Evolutionary conservation across 2,797 vertebrate species (phyloP).

Genomic region (Melanotaenia parkinsoni): DNA sequence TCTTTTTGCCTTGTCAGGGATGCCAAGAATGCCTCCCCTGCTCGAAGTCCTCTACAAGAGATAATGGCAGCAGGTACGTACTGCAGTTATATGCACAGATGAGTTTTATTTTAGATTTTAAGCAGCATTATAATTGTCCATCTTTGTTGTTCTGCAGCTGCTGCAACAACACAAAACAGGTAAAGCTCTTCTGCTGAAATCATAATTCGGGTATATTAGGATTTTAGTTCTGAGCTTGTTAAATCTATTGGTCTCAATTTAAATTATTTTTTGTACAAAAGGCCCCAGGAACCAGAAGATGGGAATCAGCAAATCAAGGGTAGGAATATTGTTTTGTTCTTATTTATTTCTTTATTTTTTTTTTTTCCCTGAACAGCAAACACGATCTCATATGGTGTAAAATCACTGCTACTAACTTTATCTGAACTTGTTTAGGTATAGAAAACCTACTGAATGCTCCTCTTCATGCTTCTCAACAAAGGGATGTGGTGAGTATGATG

Average conservation of each 20-base stretch:
- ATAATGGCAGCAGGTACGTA: conserved; percentile 54
- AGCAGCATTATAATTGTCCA: conserved; percentile 17
- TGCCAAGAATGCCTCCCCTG: conserved; percentile 68
- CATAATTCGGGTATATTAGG: not conserved
- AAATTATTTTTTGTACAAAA: conserved; percentile 26
- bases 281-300: conserved; percentile 55
- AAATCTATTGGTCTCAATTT: not conserved
- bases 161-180: conserved; percentile 59
- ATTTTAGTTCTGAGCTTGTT: not conserved
- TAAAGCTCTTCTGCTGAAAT: conserved; percentile 26
- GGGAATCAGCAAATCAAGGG: conserved; percentile 64
- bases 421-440: conserved; percentile 69
- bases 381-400: not conserved
- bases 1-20: conserved; percentile 62
- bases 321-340: conserved; percentile 32
- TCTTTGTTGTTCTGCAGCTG: conserved; percentile 43
- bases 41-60: conserved; percentile 67
- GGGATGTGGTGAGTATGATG: conserved; percentile 65
- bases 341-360: not conserved
- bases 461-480: conserved; percentile 70
- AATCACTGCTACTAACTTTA: conserved; percentile 7
- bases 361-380: no score
- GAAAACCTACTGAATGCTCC: conserved; percentile 78
- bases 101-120: not conserved
- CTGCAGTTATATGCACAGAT: not conserved